These are phyloP conservation scores for Pyrrhosoma nymphula DNA, from an alignment of 2,888 invertebrate species.

Conservation along the genomic window DNA sequence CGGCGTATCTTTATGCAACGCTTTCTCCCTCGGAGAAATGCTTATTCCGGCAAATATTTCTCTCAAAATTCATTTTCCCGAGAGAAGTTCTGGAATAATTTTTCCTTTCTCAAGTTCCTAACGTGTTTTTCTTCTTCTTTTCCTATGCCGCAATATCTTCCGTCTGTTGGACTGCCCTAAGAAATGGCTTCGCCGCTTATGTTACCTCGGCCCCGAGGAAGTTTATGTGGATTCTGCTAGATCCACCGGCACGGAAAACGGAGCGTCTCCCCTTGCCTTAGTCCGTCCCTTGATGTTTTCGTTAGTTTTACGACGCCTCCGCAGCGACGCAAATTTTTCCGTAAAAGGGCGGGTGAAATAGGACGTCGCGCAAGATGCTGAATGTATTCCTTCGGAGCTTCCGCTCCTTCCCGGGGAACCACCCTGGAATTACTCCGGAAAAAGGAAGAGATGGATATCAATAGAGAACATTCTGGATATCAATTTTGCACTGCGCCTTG, in stretches of 20 bases:
- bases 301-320: conserved; percentile 13
- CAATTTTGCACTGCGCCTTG: not conserved
- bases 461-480: not conserved
- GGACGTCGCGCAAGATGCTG: not conserved
- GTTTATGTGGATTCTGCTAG: conserved; percentile 35
- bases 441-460: not conserved
- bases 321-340: not conserved
- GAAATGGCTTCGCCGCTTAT: conserved; percentile 18
- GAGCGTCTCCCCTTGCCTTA: not conserved
- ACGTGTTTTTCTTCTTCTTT: not conserved
- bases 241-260: not conserved
- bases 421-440: not conserved
- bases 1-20: not conserved
- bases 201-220: conserved; percentile 12
- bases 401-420: not conserved
- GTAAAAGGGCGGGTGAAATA: not conserved
- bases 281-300: not conserved
- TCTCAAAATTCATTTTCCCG: conserved; percentile 25
- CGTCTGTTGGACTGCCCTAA: conserved; percentile 15
- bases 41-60: conserved; percentile 16
- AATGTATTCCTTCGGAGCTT: not conserved
- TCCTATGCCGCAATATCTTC: not conserved
- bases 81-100: not conserved
- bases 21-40: not conserved
- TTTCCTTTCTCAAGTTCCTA: not conserved